phyloP scores from a whole-genome alignment of 1,140 invertebrate genomes.

The Hylaeus volcanicus region DNA sequence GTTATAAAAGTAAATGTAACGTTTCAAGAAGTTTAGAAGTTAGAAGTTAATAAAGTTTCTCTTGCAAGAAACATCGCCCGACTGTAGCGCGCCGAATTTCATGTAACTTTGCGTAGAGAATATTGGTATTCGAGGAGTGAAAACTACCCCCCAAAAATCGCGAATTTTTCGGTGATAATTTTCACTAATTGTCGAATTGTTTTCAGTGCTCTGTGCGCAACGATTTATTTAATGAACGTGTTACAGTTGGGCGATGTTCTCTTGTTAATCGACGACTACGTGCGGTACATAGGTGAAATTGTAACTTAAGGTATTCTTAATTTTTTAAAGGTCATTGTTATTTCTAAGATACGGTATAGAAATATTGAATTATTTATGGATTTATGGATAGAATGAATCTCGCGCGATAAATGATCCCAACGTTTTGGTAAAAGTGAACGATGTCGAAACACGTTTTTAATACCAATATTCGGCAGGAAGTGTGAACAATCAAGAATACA shows the following conservation, averaged over 20 bases:
- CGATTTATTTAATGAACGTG: too few relatives aligned
- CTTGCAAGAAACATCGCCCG: too few relatives aligned
- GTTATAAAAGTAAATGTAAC: not conserved
- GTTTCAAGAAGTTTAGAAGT: not conserved
- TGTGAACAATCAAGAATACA: not conserved
- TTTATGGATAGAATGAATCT: not conserved
- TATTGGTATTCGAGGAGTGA: too few relatives aligned
- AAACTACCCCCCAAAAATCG: too few relatives aligned
- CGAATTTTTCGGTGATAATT: too few relatives aligned
- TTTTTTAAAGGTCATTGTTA: slow-evolving; percentile 24
- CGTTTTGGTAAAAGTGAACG: slow-evolving; percentile 4
- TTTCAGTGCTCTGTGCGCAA: too few relatives aligned
- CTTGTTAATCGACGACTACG: not conserved
- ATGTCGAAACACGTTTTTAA: not conserved
- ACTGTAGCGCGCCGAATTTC: too few relatives aligned
- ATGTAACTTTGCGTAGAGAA: too few relatives aligned
- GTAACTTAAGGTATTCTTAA: slow-evolving; percentile 21
- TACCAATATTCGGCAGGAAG: not conserved
- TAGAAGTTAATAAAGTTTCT: too few relatives aligned
- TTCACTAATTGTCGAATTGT: too few relatives aligned
- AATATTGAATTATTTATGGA: not conserved
- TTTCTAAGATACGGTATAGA: not conserved
- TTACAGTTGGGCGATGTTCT: not conserved
- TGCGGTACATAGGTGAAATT: not conserved
- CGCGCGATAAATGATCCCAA: not conserved